Evolutionary conservation across 2,797 vertebrate species (phyloP).

Genomic region (Calcarius lapponicus): DNA sequence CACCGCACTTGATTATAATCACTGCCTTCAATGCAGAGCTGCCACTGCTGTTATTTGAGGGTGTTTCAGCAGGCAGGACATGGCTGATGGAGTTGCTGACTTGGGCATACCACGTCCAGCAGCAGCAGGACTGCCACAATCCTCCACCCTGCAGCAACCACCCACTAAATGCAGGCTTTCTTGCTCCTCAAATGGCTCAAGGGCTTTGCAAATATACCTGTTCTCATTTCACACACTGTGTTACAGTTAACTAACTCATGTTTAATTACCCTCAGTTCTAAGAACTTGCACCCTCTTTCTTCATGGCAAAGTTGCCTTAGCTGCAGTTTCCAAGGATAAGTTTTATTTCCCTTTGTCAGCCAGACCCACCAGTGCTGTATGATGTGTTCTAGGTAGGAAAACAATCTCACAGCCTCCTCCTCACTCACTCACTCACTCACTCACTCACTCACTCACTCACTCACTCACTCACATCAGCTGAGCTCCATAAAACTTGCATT

Average conservation of each 20-base stretch:
- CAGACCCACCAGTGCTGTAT: not conserved
- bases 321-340: not conserved
- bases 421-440: not conserved
- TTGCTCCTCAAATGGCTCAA: not conserved
- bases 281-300: not conserved
- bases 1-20: not conserved
- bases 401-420: not conserved
- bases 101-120: not conserved
- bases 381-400: rapidly evolving
- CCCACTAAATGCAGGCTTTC: not conserved
- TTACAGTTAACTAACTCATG: not conserved
- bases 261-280: not conserved
- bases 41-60: not conserved
- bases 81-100: not conserved
- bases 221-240: not conserved
- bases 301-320: not conserved
- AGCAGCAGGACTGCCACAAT: not conserved
- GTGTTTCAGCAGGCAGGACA: not conserved
- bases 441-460: not conserved
- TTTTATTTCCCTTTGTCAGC: not conserved
- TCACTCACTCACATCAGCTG: not conserved
- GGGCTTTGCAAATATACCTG: not conserved
- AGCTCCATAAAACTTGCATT: not conserved
- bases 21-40: not conserved
- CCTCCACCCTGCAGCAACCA: not conserved